These are phyloP conservation scores for Melanotaenia boesemani DNA, from an alignment of 2,797 vertebrate genomes.

Conservation along the genomic window DNA sequence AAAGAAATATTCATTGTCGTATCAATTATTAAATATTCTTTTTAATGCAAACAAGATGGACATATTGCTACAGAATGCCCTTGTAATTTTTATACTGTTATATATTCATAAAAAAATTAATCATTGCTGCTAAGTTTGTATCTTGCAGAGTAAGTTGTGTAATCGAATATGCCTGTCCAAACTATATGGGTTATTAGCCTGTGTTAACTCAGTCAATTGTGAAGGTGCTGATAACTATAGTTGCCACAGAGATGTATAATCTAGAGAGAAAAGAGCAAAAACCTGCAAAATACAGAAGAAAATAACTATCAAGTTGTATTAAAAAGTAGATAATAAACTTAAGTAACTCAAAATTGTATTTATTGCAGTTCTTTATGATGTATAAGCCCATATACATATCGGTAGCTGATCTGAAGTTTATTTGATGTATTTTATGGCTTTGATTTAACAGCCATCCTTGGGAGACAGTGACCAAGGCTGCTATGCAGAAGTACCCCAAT, in stretches of 20 bases:
- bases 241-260: not conserved
- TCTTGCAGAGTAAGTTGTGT: not conserved
- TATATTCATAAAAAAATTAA: too few relatives aligned
- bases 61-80: too few relatives aligned
- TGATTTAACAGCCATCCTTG: constrained; percentile 90
- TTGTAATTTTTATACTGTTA: too few relatives aligned
- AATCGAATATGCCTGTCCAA: not conserved
- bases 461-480: constrained; percentile 96
- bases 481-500: constrained; percentile 99
- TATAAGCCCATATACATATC: not conserved
- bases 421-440: not conserved
- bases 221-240: not conserved
- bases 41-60: too few relatives aligned
- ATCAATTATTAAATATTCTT: too few relatives aligned
- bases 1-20: not conserved
- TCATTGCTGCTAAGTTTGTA: too few relatives aligned
- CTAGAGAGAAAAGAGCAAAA: not conserved
- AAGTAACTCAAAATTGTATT: not conserved
- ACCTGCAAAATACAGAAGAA: not conserved
- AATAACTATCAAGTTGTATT: not conserved
- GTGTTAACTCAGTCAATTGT: not conserved
- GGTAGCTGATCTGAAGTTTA: not conserved
- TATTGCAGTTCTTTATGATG: not conserved
- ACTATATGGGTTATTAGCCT: not conserved
- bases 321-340: not conserved